These are phyloP conservation scores for Campoplex capitator DNA, from an alignment of 2,888 invertebrate genomes.

Conservation along the genomic window DNA sequence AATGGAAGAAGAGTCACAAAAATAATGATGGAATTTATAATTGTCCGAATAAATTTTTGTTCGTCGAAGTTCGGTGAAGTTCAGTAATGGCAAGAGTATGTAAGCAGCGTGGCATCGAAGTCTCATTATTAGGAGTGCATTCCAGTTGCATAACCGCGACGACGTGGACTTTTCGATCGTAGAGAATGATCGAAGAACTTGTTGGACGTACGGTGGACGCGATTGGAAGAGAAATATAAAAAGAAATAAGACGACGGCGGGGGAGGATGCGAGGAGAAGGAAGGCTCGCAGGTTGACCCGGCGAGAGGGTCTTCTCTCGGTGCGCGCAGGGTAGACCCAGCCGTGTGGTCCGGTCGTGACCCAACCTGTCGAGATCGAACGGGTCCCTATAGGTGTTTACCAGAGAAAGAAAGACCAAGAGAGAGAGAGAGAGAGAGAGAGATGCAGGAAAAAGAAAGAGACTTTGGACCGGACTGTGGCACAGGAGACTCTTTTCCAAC, in stretches of 20 bases:
- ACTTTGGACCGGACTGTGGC: conserved; percentile 24
- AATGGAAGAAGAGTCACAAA: too few relatives aligned
- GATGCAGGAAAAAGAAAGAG: background rate
- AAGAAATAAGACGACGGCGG: conserved; percentile 55
- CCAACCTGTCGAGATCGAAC: conserved; percentile 79
- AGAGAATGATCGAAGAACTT: conserved; percentile 46
- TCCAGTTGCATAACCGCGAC: conserved; percentile 56
- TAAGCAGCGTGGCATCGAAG: background rate
- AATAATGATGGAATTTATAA: too few relatives aligned
- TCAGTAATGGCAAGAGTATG: too few relatives aligned
- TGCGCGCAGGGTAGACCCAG: conserved; percentile 50
- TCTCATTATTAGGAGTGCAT: conserved; percentile 44
- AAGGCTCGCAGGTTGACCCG: conserved; percentile 65
- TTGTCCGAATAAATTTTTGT: too few relatives aligned
- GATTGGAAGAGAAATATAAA: conserved; percentile 25
- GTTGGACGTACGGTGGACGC: conserved; percentile 41
- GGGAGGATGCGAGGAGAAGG: conserved; percentile 62
- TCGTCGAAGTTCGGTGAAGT: too few relatives aligned
- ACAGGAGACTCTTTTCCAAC: conserved; percentile 58
- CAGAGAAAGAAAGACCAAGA: conserved; percentile 28
- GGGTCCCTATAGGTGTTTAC: conserved; percentile 65
- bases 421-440: conserved; percentile 14
- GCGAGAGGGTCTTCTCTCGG: conserved; percentile 60
- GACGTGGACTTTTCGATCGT: conserved; percentile 46
- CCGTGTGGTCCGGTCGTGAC: conserved; percentile 79